A percentile compares a stretch with the other conserved stretches of the same genome.
Conservation (phyloP, 2,888 invertebrate genomes). For the Parapristionchus giblindavisi region DNA sequence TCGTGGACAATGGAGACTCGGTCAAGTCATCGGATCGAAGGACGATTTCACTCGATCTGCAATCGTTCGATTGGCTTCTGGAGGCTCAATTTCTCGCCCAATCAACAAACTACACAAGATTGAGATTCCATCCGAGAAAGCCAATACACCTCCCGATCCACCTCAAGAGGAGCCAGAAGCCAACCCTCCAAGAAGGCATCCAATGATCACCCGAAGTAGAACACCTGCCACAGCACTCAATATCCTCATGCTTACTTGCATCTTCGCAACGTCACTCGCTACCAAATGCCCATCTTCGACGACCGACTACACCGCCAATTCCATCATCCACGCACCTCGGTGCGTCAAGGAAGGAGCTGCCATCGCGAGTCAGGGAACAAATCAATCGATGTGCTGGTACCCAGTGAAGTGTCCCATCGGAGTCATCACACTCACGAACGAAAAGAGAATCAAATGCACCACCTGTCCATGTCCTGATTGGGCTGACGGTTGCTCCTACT, state of each 20-base stretch:
- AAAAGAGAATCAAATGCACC: not conserved
- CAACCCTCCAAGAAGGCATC: not conserved
- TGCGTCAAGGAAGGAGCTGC: slow-evolving; percentile 1
- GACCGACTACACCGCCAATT: not conserved
- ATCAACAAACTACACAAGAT: slow-evolving; percentile 30
- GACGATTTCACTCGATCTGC: slow-evolving; percentile 20
- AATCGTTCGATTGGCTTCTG: slow-evolving; percentile 5
- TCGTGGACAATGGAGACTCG: slow-evolving; percentile 24
- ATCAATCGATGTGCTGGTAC: slow-evolving; percentile 26
- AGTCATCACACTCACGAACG: not conserved
- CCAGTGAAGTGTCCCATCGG: slow-evolving; percentile 19
- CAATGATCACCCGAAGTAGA: not conserved
- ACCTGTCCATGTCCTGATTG: slow-evolving; percentile 6
- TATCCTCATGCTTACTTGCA: not conserved
- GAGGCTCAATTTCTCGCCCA: slow-evolving; percentile 27
- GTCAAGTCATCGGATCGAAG: slow-evolving; percentile 10
- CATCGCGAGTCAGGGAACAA: not conserved
- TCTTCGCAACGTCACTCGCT: not conserved
- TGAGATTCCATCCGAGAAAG: slow-evolving; percentile 25
- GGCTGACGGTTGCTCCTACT: slow-evolving; percentile 18
- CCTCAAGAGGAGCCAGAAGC: not conserved
- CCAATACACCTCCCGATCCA: not conserved
- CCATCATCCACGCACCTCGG: slow-evolving; percentile 8
- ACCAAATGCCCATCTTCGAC: slow-evolving; percentile 3
- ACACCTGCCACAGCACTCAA: not conserved